Percentiles rank a stretch among this genome's conserved stretches.
Conservation (phyloP, 2,797 vertebrate species). For the Falco biarmicus region DNA sequence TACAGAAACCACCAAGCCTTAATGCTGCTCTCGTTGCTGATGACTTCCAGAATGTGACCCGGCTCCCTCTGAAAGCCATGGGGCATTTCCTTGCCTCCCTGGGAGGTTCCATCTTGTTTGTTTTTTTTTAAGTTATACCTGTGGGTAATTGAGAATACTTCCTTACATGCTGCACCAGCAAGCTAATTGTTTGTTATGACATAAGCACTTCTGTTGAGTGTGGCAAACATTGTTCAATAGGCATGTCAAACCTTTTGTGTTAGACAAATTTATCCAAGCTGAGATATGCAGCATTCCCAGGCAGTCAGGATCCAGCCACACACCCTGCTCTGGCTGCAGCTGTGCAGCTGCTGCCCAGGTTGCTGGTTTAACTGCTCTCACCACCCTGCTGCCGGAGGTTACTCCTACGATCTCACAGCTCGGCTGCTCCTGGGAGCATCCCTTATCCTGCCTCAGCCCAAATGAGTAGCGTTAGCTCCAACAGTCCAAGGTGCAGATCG, state of each 20-base stretch:
- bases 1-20: neutral
- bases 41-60: neutral
- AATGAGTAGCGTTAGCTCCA: fast-evolving
- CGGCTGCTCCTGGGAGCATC: fast-evolving
- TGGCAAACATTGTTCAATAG: neutral
- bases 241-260: neutral
- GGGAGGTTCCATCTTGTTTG: neutral
- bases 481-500: fast-evolving
- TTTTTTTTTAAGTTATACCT: neutral
- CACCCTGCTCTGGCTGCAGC: neutral
- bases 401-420: neutral
- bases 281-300: neutral
- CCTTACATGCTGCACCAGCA: neutral
- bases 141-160: neutral
- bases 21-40: fast-evolving
- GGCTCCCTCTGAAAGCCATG: fast-evolving
- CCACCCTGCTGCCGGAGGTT: neutral
- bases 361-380: neutral
- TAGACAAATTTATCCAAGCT: neutral
- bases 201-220: fast-evolving
- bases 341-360: neutral
- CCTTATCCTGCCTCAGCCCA: neutral
- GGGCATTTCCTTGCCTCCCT: neutral
- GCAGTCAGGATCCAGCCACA: neutral
- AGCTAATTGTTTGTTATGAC: neutral